phyloP scores from a whole-genome alignment of 2,888 invertebrate genomes.

The Synanthedon vespiformis region DNA sequence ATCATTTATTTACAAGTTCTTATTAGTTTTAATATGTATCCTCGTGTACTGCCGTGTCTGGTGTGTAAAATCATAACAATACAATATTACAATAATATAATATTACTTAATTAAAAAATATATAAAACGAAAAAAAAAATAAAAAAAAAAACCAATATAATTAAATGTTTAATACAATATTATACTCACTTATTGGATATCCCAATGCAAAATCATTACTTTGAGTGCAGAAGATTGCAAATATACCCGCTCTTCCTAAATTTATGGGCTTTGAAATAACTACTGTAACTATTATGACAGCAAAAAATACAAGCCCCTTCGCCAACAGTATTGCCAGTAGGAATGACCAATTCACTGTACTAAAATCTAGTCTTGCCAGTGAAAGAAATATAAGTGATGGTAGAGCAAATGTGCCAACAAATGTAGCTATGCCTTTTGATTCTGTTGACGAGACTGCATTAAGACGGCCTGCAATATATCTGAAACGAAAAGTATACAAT shows the following conservation, averaged over 20 bases:
- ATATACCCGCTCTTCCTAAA: slow-evolving; percentile 87
- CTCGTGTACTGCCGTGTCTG: no score
- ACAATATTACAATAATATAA: no score
- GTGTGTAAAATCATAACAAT: no score
- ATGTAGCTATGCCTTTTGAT: slow-evolving; percentile 90
- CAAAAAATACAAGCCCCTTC: slow-evolving; percentile 86
- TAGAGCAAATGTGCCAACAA: slow-evolving; percentile 93
- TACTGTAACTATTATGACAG: slow-evolving; percentile 81
- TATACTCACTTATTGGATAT: slow-evolving; percentile 87
- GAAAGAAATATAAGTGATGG: slow-evolving; percentile 93
- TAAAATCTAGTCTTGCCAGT: slow-evolving; percentile 85
- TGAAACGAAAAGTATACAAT: slow-evolving; percentile 34
- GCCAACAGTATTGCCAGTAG: slow-evolving; percentile 86
- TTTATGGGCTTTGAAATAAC: slow-evolving; percentile 84
- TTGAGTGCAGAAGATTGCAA: slow-evolving; percentile 95
- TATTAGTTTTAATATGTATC: no score
- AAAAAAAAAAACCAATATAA: no score
- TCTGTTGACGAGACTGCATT: slow-evolving; percentile 85
- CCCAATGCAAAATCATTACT: slow-evolving; percentile 98
- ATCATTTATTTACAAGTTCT: no score
- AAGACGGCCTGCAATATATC: slow-evolving; percentile 87
- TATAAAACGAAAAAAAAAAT: no score
- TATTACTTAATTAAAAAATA: no score
- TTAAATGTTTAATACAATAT: neutral
- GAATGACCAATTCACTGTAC: slow-evolving; percentile 91